Conservation (phyloP, 2,113 vertebrate species). For the Zapus hudsonius region DNA sequence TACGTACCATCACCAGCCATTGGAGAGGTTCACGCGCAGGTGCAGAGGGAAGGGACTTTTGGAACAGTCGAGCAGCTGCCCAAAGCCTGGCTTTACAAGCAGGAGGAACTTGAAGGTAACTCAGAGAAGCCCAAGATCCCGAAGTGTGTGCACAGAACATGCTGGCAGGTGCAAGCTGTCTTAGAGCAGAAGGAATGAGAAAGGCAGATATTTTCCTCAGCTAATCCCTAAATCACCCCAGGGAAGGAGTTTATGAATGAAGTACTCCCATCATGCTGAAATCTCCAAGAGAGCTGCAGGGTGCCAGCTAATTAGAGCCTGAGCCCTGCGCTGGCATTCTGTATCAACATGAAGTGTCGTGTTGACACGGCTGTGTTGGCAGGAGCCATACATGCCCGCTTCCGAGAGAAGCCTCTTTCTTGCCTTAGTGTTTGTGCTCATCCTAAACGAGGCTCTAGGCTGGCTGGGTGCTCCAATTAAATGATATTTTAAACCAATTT, state of each 20-base stretch:
- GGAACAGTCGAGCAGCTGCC: not conserved
- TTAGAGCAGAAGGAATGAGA: not conserved
- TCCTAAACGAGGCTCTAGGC: not conserved
- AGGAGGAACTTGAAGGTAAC: too few relatives aligned
- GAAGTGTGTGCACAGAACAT: not conserved
- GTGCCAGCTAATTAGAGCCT: accelerated
- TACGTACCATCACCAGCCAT: accelerated
- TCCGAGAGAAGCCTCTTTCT: not conserved
- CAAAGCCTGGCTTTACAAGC: accelerated
- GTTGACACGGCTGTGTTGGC: not conserved
- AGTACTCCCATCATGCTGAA: accelerated
- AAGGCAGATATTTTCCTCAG: not conserved
- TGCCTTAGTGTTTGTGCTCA: accelerated
- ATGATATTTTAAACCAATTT: not conserved
- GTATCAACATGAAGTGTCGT: accelerated
- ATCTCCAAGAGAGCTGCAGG: accelerated
- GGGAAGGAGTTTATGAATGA: not conserved
- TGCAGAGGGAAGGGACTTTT: too few relatives aligned
- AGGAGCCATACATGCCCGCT: accelerated
- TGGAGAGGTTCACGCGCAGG: accelerated
- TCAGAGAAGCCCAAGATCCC: not conserved
- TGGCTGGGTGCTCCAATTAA: not conserved
- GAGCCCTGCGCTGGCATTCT: accelerated
- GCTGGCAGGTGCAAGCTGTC: not conserved
- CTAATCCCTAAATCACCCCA: accelerated